phyloP scores from a whole-genome alignment of 2,113 vertebrate species.

The Zingel zingel region DNA sequence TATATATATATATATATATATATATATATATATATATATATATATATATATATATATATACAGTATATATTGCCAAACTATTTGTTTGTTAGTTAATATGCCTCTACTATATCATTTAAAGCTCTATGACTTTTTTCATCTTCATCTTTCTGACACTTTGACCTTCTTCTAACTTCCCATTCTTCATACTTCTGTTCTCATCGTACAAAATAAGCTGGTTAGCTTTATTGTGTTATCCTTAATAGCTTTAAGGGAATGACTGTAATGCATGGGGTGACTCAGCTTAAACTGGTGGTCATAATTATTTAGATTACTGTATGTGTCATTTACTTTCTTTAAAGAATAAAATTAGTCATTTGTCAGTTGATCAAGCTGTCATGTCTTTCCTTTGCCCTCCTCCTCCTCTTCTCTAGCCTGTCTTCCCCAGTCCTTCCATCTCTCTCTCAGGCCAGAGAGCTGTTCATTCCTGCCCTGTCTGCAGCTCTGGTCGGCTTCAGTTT shows the following conservation, averaged over 20 bases:
- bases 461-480: constrained; percentile 59
- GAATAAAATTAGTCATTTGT: constrained; percentile 1
- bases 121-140: neutral
- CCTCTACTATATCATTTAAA: neutral
- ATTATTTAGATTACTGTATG: constrained; percentile 11
- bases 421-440: constrained; percentile 59
- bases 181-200: neutral
- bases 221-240: neutral
- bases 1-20: no score
- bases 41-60: no score
- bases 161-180: neutral
- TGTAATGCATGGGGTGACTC: constrained; percentile 2
- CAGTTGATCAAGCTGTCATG: constrained; percentile 7
- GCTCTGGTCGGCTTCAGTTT: constrained; percentile 71
- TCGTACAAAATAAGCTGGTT: neutral
- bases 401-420: constrained; percentile 45
- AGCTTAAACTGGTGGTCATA: neutral
- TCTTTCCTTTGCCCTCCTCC: neutral
- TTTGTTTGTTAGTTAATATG: neutral
- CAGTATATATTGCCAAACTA: neutral
- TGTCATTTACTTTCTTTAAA: neutral
- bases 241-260: neutral
- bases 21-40: no score
- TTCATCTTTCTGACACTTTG: constrained; percentile 4
- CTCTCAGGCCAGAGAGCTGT: constrained; percentile 50